phyloP scores from a whole-genome alignment of 2,797 vertebrate species.

The Yasuhikotakia modesta region DNA sequence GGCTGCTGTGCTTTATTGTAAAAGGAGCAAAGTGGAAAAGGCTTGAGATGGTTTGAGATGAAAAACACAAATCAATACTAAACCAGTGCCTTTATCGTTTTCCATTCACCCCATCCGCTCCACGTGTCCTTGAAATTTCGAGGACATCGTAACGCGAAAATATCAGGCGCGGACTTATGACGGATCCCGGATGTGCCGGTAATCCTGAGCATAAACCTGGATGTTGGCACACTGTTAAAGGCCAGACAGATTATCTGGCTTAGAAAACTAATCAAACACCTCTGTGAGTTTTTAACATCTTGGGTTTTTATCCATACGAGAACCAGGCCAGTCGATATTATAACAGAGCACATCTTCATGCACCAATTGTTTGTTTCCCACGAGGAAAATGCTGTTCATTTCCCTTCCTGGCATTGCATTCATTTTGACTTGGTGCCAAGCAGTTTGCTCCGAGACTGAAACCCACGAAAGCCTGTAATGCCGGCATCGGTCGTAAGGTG shows the following conservation, averaged over 20 bases:
- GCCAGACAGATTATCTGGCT: slow-evolving; percentile 37
- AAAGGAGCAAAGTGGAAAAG: background rate
- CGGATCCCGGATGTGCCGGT: background rate
- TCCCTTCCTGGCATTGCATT: slow-evolving; percentile 21
- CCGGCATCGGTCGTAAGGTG: slow-evolving; percentile 64
- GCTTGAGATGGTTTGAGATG: background rate
- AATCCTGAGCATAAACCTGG: slow-evolving; percentile 9
- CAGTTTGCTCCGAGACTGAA: slow-evolving; percentile 41
- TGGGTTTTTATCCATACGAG: slow-evolving; percentile 39
- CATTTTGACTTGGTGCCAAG: slow-evolving; percentile 51
- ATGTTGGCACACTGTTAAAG: slow-evolving; percentile 32
- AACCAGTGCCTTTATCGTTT: background rate
- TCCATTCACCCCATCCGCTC: background rate
- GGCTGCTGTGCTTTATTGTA: background rate
- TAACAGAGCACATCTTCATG: slow-evolving; percentile 45
- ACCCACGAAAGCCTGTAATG: slow-evolving; percentile 21
- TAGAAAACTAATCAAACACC: slow-evolving; percentile 43
- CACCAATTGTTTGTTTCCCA: slow-evolving; percentile 25
- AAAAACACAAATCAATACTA: slow-evolving; percentile 8
- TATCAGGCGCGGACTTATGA: background rate
- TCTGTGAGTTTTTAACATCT: slow-evolving; percentile 35
- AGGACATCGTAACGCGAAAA: slow-evolving; percentile 8
- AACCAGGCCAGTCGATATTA: slow-evolving; percentile 49
- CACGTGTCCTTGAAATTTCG: background rate
- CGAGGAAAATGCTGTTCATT: slow-evolving; percentile 12